Base-by-base conservation (phyloP, 2,888 invertebrate species). In the Smittia aterrima region DNA sequence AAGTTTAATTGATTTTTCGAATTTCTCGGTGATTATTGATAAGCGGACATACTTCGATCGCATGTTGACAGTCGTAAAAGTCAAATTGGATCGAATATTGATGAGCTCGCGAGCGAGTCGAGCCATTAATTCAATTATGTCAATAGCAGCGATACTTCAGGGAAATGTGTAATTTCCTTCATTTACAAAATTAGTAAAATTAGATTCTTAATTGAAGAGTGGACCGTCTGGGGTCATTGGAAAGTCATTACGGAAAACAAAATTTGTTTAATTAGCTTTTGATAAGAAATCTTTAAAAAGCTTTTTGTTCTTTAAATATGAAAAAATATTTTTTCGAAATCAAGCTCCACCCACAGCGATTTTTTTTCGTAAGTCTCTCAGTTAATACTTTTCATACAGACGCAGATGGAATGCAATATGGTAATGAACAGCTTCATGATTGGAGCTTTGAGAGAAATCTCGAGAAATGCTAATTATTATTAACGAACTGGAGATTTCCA, bases 321-420 rank as follows among this genome's bases (percentile, higher is more conserved):
- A 32, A 32, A 32, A 32, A 32, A 32, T 32, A 32, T n/a, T 58
- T 58, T 58, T 58, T 58, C 58, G 58, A 58, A 58, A n/a, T 58
- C 22, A 58, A 58, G 58, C 58, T 58, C 58, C 58, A 58, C 58
- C 58, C 53, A 47, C 53, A 47, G 53, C n/a, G 18, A 13, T 20
- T 58, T 58, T 58, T 20, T 58, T 58, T 58, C 22, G 22, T 58
- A 20, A 22, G 9, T 20, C 58, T 58, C 58, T 20, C 22, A 58
- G 22, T 20, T 58, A 20, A 58, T 20, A 58, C 18, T 58, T 58
- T 22, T 20, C 58, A 58, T 9, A 58, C 22, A 22, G 18, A 58
- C 18, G 9, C 18, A 58, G 9, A 58, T 18, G 20, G 18, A 20
- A 58, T 58, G 58, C 58, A 58, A 58, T 58, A 58, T 58, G 58